phyloP scores from a whole-genome alignment of 64 coral and sea anemone species.

The Exaiptasia diaphana region DNA sequence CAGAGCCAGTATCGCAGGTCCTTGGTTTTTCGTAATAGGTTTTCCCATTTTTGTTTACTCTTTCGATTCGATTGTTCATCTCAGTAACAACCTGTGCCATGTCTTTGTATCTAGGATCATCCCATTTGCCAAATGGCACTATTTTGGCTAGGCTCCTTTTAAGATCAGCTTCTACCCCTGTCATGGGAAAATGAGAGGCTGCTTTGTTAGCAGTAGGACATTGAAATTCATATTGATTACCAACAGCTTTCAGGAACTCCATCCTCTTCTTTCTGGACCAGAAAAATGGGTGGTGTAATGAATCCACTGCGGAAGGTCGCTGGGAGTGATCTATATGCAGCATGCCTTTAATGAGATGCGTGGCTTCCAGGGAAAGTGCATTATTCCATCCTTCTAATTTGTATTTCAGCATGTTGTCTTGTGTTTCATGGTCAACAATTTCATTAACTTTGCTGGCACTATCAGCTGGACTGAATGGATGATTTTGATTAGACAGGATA shows the following conservation, averaged over 20 bases:
- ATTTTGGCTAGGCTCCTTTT: neutral
- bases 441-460: neutral
- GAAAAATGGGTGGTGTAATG: neutral
- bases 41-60: neutral
- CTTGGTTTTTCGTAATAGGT: too few species aligned
- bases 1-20: slow-evolving; percentile 1
- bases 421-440: neutral
- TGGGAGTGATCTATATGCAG: neutral
- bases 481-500: neutral
- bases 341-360: neutral
- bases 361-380: neutral
- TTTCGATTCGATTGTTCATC: too few species aligned
- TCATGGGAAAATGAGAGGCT: neutral
- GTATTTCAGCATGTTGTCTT: neutral
- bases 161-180: neutral
- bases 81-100: neutral
- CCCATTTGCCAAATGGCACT: neutral
- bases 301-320: neutral
- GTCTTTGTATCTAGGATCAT: neutral
- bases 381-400: neutral
- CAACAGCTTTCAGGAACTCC: slow-evolving; percentile 4
- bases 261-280: slow-evolving; percentile 3
- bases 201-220: neutral
- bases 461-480: neutral
- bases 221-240: slow-evolving; percentile 9